Evolutionary conservation across 2,797 vertebrate genomes (phyloP).

Genomic region (Anas georgica): DNA sequence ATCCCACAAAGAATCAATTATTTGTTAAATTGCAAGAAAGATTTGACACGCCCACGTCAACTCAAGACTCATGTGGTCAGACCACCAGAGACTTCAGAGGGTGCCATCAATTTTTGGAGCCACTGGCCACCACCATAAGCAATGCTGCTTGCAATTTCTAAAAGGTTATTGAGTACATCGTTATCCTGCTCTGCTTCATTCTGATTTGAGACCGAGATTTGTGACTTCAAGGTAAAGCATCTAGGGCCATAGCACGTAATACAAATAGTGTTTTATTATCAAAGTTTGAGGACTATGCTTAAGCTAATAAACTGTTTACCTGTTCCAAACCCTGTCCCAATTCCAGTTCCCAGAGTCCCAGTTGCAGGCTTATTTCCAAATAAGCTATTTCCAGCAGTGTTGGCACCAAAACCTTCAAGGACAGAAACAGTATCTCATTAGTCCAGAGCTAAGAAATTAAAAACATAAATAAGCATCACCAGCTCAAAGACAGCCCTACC

Average conservation of each 20-base stretch:
- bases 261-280: neutral
- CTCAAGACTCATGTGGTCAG: fast-evolving
- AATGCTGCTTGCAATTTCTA: neutral
- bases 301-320: slow-evolving; percentile 75
- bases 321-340: slow-evolving; percentile 90
- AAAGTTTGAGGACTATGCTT: neutral
- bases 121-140: too few relatives aligned
- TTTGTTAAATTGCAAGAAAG: neutral
- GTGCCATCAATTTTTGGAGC: neutral
- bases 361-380: slow-evolving; percentile 91
- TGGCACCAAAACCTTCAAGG: slow-evolving; percentile 86
- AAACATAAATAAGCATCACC: neutral
- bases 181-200: neutral
- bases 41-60: fast-evolving
- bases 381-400: slow-evolving; percentile 83
- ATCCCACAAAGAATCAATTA: neutral
- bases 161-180: fast-evolving
- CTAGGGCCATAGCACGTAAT: neutral
- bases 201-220: neutral
- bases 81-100: neutral
- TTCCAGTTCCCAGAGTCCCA: slow-evolving; percentile 87
- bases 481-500: neutral
- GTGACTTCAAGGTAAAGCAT: neutral
- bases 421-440: slow-evolving; percentile 14
- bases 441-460: neutral